Conservation (phyloP, 2,797 vertebrate genomes). For the Neoniphon sammara region DNA sequence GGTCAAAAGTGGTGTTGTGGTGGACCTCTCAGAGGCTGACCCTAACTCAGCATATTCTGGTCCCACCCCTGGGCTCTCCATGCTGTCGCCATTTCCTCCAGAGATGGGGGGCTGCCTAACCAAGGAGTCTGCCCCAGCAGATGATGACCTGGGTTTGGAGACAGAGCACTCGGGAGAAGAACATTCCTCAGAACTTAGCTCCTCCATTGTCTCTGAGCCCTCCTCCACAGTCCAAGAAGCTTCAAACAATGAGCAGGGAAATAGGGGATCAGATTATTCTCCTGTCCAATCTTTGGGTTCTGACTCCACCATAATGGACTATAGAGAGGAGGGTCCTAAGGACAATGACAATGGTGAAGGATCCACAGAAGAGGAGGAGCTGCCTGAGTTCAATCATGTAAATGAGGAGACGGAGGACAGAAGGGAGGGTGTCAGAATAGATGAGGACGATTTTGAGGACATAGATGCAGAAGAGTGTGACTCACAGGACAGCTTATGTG, state of each 20-base stretch:
- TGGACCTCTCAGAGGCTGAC: conserved; percentile 59
- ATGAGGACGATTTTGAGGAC: conserved; percentile 78
- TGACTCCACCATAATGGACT: conserved; percentile 72
- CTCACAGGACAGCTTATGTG: conserved; percentile 72
- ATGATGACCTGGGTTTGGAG: conserved; percentile 82
- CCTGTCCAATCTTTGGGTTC: conserved; percentile 69
- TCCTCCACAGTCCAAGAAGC: conserved; percentile 71
- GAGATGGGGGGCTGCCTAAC: conserved; percentile 87
- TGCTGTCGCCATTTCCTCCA: conserved; percentile 83
- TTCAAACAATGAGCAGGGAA: conserved; percentile 68
- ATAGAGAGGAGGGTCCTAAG: conserved; percentile 77
- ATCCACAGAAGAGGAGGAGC: conserved; percentile 88
- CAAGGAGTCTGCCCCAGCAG: conserved; percentile 82
- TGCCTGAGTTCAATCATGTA: conserved; percentile 83
- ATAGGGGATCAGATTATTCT: conserved; percentile 66
- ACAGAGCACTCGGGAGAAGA: conserved; percentile 82
- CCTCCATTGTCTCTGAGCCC: conserved; percentile 72
- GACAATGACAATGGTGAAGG: conserved; percentile 88
- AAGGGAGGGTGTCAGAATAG: conserved; percentile 55
- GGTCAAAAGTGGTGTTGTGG: conserved; percentile 56
- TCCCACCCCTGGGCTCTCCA: conserved; percentile 76
- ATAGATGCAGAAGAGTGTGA: conserved; percentile 75
- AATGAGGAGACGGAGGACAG: conserved; percentile 60
- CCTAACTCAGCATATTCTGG: conserved; percentile 37
- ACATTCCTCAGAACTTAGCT: conserved; percentile 76